These are phyloP conservation scores for Nephrocerus scutellatus DNA, from an alignment of 2,888 invertebrate species.

Conservation along the genomic window DNA sequence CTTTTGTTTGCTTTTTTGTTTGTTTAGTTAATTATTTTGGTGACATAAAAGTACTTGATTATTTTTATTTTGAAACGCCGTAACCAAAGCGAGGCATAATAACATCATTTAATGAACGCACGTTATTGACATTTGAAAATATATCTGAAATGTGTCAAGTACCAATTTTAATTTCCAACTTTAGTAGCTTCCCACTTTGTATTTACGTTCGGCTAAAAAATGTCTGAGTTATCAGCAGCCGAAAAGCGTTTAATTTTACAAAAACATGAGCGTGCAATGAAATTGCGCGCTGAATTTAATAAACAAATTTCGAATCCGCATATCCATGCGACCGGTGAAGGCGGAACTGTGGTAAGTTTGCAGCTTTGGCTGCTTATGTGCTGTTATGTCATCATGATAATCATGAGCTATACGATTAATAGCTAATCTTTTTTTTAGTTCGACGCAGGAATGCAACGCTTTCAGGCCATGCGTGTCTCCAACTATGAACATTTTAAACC, in stretches of 20 bases:
- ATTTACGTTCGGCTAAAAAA: slow-evolving; percentile 1
- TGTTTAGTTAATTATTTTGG: too few species aligned
- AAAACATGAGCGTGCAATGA: slow-evolving; percentile 40
- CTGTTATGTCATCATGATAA: slow-evolving; percentile 48
- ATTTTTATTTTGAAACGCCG: too few species aligned
- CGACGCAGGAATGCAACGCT: slow-evolving; percentile 71
- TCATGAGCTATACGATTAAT: slow-evolving; percentile 1
- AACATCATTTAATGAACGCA: too few species aligned
- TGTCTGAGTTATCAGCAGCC: slow-evolving; percentile 27
- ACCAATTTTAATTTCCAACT: too few species aligned
- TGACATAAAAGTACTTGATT: too few species aligned
- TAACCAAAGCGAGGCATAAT: too few species aligned
- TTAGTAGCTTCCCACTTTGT: too few species aligned
- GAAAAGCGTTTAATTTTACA: slow-evolving; percentile 34
- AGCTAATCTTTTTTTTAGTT: slow-evolving; percentile 56
- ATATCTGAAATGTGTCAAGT: too few species aligned
- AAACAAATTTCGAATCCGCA: slow-evolving; percentile 66
- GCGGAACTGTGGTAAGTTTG: slow-evolving; percentile 64
- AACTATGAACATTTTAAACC: slow-evolving; percentile 62
- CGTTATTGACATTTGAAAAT: too few species aligned
- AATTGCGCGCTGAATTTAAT: slow-evolving; percentile 59
- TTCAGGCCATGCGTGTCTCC: slow-evolving; percentile 62
- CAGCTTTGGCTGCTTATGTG: slow-evolving; percentile 21
- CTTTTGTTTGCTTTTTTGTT: too few species aligned
- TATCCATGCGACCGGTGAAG: slow-evolving; percentile 58